Evolutionary conservation across 2,797 vertebrate genomes (phyloP), one percentile per base, ranked within the genome.

Genomic region (Brachymystax lenok): DNA sequence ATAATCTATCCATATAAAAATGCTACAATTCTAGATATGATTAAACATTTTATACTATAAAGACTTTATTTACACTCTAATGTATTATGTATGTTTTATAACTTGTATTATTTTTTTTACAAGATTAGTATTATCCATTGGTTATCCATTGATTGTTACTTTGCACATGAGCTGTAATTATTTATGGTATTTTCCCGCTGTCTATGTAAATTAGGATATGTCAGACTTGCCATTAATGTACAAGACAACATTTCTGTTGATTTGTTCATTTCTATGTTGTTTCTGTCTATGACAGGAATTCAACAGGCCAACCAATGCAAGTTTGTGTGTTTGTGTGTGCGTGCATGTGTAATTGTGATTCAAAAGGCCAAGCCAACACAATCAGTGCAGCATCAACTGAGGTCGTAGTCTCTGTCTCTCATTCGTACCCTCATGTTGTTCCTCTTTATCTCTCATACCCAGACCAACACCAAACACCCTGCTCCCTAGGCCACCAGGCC

Each of bases 361-460:
- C 66, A 8, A 30, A 30, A 68, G 66, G 66, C 66, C 66, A 17
- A 30, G 63, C 63, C 66, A 27, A 51, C 40, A 28, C 54, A 74
- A 74, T 50, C 59, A 51, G 56, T 21, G 21, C 16, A 21, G 50
- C 35, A 67, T 67, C 59, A 64, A 30, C 14, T 74, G 73, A 74
- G n/a, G 73, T 35, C 28, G 17, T 16, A 8, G 66, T 33, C 28
- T 79, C 76, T 79, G 82, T 70, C 68, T 35, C 66, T 77, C 76
- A 79, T 80, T 67, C 71, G 61, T 51, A 76, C 46, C 74, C 82
- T n/a, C 74, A 76, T 75, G 79, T 80, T 80, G 50, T 71, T 69
- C 63, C 33, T 66, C 72, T 81, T 85, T 76, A 84, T 85, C 80
- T 82, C 19, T 61, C 71, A 63, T 69, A 71, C 74, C 82, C 78